Evolutionary conservation across 2,113 vertebrate species (phyloP).

Genomic region (Crotalus horridus): DNA sequence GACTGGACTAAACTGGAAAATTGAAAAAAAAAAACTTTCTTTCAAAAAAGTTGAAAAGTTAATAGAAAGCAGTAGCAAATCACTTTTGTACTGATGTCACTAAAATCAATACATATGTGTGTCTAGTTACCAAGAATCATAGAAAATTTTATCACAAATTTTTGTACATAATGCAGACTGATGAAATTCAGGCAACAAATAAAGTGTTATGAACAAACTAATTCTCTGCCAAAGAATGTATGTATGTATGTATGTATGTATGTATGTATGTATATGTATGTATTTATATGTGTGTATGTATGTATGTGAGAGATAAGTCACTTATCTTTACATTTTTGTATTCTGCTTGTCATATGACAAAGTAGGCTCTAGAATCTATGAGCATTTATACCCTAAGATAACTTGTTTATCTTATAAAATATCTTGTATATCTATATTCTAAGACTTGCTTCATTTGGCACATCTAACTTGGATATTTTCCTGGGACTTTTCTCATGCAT

Average conservation of each 20-base stretch:
- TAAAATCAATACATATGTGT: not conserved
- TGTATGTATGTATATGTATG: not conserved
- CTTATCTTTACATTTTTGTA: not conserved
- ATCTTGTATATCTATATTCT: not conserved
- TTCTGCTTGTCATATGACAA: not conserved
- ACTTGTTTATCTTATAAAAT: not conserved
- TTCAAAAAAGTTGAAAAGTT: not conserved
- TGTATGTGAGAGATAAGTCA: not conserved
- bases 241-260: not conserved
- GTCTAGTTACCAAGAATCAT: not conserved
- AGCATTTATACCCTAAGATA: not conserved
- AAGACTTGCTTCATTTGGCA: not conserved
- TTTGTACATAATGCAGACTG: not conserved
- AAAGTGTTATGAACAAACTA: not conserved
- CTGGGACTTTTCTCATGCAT: not conserved
- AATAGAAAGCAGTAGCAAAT: not conserved
- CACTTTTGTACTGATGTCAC: not conserved
- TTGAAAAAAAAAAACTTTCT: not conserved
- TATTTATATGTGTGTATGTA: not conserved
- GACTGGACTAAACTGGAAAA: not conserved
- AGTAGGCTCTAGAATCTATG: not conserved
- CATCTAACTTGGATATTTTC: not conserved
- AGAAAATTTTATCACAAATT: constrained; percentile 19
- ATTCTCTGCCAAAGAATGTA: not conserved
- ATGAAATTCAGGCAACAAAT: not conserved